phyloP scores from a whole-genome alignment of 2,888 invertebrate genomes.

The Eudiplozoon nipponicum region DNA sequence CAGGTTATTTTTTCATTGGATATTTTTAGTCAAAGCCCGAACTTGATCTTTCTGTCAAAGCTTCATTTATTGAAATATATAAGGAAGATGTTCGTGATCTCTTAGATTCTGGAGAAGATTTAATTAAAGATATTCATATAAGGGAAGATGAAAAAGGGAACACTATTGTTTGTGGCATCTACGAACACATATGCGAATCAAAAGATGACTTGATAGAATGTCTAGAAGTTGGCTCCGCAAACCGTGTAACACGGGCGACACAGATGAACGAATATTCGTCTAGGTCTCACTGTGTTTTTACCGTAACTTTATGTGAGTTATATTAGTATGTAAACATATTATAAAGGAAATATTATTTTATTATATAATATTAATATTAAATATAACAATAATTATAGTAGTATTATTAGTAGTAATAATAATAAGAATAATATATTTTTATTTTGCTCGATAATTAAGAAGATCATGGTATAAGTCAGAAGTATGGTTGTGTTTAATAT shows the following conservation, averaged over 20 bases:
- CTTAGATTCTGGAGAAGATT: conserved; percentile 20
- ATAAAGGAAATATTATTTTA: too few relatives aligned
- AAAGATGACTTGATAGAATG: conserved; percentile 25
- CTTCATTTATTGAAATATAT: conserved; percentile 27
- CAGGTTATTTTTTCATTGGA: conserved; percentile 20
- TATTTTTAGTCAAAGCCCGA: not conserved
- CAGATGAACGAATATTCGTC: conserved; percentile 29
- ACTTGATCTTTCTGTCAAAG: conserved; percentile 20
- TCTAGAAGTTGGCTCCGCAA: conserved; percentile 24
- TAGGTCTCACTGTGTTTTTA: conserved; percentile 27
- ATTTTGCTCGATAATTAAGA: too few relatives aligned
- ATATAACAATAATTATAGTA: too few relatives aligned
- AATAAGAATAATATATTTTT: too few relatives aligned
- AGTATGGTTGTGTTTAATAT: too few relatives aligned
- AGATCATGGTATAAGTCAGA: too few relatives aligned
- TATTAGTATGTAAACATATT: not conserved
- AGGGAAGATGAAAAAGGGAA: conserved; percentile 15
- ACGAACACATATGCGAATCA: conserved; percentile 22
- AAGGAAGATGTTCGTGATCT: conserved; percentile 27
- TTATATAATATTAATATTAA: too few relatives aligned
- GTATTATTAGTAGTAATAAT: too few relatives aligned
- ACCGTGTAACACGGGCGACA: conserved; percentile 26
- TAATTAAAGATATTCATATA: conserved; percentile 9
- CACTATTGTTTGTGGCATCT: conserved; percentile 19
- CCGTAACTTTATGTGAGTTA: conserved; percentile 23